Evolutionary conservation across 2,113 vertebrate genomes (phyloP).

Genomic region (Peromyscus leucopus): DNA sequence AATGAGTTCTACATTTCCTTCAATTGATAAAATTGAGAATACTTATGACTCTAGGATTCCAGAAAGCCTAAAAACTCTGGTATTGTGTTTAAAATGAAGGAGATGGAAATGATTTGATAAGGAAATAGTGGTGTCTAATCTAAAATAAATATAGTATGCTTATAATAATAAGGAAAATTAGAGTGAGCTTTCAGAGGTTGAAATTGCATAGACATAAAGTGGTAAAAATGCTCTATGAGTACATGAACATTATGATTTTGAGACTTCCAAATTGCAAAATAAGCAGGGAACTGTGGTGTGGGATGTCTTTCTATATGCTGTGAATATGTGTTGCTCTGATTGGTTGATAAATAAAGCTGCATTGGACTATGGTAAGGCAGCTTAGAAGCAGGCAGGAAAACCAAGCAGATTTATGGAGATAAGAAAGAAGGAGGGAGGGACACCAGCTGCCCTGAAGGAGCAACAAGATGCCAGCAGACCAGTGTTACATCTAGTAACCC

Average conservation of each 20-base stretch:
- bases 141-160: background rate
- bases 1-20: conserved; percentile 29
- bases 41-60: background rate
- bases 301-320: too few relatives aligned
- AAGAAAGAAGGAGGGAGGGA: too few relatives aligned
- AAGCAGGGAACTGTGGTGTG: background rate
- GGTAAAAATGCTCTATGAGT: background rate
- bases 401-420: too few relatives aligned
- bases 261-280: background rate
- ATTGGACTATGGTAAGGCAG: too few relatives aligned
- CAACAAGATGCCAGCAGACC: too few relatives aligned
- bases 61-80: background rate
- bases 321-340: too few relatives aligned
- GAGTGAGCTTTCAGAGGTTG: background rate
- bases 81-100: conserved; percentile 23
- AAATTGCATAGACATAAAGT: background rate
- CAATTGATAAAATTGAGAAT: conserved; percentile 54
- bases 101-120: background rate
- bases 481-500: too few relatives aligned
- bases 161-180: conserved; percentile 28
- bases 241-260: conserved; percentile 27
- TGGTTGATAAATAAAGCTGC: too few relatives aligned
- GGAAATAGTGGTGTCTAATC: background rate
- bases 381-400: too few relatives aligned
- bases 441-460: too few relatives aligned